A percentile compares a stretch with the other conserved stretches of the same genome.
These are phyloP conservation scores for Tamias sibiricus DNA, from an alignment of 2,113 vertebrate genomes.

Conservation along the genomic window DNA sequence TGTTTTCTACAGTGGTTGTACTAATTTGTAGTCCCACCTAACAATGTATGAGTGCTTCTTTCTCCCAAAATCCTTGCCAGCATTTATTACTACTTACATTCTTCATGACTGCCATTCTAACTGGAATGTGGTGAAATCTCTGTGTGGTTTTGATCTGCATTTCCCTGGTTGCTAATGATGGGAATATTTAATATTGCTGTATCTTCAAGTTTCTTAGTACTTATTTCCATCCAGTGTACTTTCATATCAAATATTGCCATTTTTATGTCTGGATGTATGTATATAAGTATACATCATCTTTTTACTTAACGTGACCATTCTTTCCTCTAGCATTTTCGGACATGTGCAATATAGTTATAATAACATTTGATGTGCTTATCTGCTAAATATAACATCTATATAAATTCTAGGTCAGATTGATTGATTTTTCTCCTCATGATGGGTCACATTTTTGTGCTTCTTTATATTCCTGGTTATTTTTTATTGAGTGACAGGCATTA, in stretches of 20 bases:
- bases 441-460: not conserved
- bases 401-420: not conserved
- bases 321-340: conserved; percentile 27
- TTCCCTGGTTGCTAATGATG: too few relatives aligned
- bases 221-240: not conserved
- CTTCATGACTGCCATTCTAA: too few relatives aligned
- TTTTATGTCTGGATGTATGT: not conserved
- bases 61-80: too few relatives aligned
- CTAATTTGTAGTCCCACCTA: too few relatives aligned
- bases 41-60: too few relatives aligned
- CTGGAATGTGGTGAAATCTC: too few relatives aligned
- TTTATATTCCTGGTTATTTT: not conserved
- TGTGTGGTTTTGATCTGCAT: too few relatives aligned
- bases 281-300: conserved; percentile 3
- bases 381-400: not conserved
- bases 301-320: conserved; percentile 37
- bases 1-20: too few relatives aligned
- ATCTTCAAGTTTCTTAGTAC: conserved; percentile 8
- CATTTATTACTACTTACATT: too few relatives aligned
- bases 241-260: not conserved
- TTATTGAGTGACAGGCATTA: not conserved
- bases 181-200: conserved; percentile 27
- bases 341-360: not conserved
- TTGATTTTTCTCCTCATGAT: conserved; percentile 5
- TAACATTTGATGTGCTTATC: not conserved